A percentile compares a stretch with the other conserved stretches of the same genome.
phyloP scores from a whole-genome alignment of 2,888 invertebrate species.

The Andrena dorsata region DNA sequence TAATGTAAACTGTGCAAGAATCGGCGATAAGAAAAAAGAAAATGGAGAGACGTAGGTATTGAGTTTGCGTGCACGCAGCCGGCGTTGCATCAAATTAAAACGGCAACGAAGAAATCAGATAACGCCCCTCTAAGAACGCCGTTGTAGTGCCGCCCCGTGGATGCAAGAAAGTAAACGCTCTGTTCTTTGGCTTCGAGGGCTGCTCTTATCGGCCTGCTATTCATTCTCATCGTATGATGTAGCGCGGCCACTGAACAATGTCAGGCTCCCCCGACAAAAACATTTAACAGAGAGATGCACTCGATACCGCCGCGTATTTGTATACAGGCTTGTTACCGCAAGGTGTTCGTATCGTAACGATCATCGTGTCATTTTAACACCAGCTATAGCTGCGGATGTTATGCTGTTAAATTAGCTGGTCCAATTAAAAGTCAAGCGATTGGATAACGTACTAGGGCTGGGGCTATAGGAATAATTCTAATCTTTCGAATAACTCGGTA shows the following conservation, averaged over 20 bases:
- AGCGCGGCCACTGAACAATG: constrained; percentile 43
- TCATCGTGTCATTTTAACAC: neutral
- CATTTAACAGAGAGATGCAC: constrained; percentile 45
- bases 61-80: constrained; percentile 53
- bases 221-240: constrained; percentile 50
- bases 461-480: too few relatives aligned
- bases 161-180: constrained; percentile 52
- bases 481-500: too few relatives aligned
- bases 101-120: constrained; percentile 37
- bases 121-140: constrained; percentile 25
- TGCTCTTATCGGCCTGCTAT: constrained; percentile 48
- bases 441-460: too few relatives aligned
- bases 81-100: constrained; percentile 28
- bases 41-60: constrained; percentile 36
- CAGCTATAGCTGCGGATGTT: neutral
- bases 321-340: constrained; percentile 31
- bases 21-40: constrained; percentile 35
- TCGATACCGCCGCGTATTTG: constrained; percentile 35
- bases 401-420: neutral
- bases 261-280: constrained; percentile 37
- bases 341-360: constrained; percentile 11
- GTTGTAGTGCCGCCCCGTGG: constrained; percentile 10
- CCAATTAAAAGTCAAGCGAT: too few relatives aligned
- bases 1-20: constrained; percentile 48
- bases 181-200: constrained; percentile 37